phyloP scores from a whole-genome alignment of 1,140 invertebrate genomes.

The Meloidogyne chitwoodi region DNA sequence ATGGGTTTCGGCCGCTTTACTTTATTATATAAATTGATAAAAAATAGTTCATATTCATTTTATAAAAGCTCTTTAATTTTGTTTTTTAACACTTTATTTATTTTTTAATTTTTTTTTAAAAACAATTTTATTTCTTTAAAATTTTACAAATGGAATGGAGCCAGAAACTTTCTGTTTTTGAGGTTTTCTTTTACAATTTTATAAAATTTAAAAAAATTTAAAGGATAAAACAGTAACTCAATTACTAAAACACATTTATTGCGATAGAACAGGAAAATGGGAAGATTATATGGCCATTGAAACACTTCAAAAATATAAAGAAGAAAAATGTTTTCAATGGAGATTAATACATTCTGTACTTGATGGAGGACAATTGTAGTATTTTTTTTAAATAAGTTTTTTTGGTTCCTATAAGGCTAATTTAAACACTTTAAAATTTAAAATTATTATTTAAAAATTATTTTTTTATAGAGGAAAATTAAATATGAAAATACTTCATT shows the following conservation, averaged over 20 bases:
- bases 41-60: no score
- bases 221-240: background rate
- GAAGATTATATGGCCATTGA: background rate
- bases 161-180: background rate
- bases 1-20: no score
- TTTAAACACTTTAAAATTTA: no score
- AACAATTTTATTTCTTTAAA: no score
- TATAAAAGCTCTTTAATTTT: no score
- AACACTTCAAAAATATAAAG: background rate
- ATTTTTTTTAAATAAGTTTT: no score
- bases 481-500: constrained; percentile 15
- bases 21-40: no score
- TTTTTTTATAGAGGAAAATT: constrained; percentile 3
- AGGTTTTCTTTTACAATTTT: background rate
- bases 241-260: background rate
- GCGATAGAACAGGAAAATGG: background rate
- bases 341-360: constrained; percentile 2
- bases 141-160: background rate
- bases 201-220: background rate
- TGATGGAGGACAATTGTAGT: background rate
- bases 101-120: no score
- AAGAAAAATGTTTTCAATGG: background rate
- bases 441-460: no score
- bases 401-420: no score
- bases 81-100: no score